Evolutionary conservation across 2,888 invertebrate species (phyloP).

Genomic region (Drosophila macrospina): DNA sequence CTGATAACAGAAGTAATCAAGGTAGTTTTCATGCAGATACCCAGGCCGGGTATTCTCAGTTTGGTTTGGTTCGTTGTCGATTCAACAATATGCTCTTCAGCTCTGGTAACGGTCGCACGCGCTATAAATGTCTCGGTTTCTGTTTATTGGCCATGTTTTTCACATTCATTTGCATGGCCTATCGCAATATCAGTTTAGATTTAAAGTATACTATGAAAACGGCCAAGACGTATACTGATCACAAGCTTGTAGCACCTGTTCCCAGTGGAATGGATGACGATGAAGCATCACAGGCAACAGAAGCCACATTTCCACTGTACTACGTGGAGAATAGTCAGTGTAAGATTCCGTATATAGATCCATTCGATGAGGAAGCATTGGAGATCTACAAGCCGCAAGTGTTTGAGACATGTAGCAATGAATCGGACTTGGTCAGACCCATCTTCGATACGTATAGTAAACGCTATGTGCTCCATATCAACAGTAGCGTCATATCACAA

Average conservation of each 20-base stretch:
- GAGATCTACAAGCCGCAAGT: not conserved
- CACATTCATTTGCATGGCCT: slow-evolving; percentile 1
- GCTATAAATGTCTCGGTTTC: not conserved
- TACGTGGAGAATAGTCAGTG: slow-evolving; percentile 14
- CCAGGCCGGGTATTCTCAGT: slow-evolving; percentile 4
- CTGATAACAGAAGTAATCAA: slow-evolving; percentile 17
- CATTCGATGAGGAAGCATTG: slow-evolving; percentile 6
- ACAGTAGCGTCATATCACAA: slow-evolving; percentile 2
- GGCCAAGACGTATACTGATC: not conserved
- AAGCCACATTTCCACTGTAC: not conserved
- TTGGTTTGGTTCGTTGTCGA: slow-evolving; percentile 6
- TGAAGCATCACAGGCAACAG: not conserved
- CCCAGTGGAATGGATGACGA: not conserved
- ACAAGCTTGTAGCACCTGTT: no score
- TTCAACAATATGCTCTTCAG: slow-evolving; percentile 1
- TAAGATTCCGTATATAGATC: slow-evolving; percentile 19
- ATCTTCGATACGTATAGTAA: slow-evolving; percentile 6
- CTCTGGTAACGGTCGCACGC: not conserved
- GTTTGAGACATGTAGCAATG: slow-evolving; percentile 14
- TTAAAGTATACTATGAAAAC: not conserved
- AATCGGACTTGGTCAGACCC: slow-evolving; percentile 19
- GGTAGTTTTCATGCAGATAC: not conserved
- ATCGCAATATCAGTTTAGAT: not conserved
- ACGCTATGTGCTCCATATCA: slow-evolving; percentile 20
- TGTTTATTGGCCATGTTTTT: slow-evolving; percentile 6